Percentiles rank a stretch among this genome's conserved stretches.
These are phyloP conservation scores for Rhipidura dahli DNA, from an alignment of 2,113 vertebrate species.

Conservation along the genomic window DNA sequence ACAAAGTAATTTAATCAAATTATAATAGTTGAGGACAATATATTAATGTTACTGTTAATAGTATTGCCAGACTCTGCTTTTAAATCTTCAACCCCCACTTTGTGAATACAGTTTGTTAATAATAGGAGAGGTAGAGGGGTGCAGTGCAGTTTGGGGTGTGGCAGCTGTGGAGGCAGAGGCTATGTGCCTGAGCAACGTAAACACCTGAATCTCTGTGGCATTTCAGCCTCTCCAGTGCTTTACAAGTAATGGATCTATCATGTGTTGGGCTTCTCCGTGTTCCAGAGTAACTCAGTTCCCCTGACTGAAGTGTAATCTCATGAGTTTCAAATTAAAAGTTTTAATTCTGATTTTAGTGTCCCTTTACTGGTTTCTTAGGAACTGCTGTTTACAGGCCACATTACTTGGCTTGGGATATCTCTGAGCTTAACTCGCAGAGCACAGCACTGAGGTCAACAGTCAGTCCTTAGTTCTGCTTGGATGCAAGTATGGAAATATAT, in stretches of 20 bases:
- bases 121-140: not conserved
- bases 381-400: not conserved
- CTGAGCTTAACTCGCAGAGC: not conserved
- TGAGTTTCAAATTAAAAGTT: not conserved
- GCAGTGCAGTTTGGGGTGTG: not conserved
- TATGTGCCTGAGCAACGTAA: not conserved
- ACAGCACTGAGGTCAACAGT: not conserved
- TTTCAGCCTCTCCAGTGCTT: not conserved
- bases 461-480: not conserved
- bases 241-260: not conserved
- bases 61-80: not conserved
- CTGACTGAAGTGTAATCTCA: not conserved
- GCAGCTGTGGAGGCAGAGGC: not conserved
- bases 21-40: not conserved
- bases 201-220: not conserved
- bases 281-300: not conserved
- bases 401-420: not conserved
- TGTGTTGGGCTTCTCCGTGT: not conserved
- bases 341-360: not conserved
- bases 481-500: not conserved
- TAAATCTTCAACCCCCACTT: not conserved
- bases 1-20: not conserved
- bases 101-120: not conserved
- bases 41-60: not conserved
- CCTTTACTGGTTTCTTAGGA: not conserved